These are phyloP conservation scores for Urocolius indicus DNA, from an alignment of 2,113 vertebrate genomes.

Conservation along the genomic window DNA sequence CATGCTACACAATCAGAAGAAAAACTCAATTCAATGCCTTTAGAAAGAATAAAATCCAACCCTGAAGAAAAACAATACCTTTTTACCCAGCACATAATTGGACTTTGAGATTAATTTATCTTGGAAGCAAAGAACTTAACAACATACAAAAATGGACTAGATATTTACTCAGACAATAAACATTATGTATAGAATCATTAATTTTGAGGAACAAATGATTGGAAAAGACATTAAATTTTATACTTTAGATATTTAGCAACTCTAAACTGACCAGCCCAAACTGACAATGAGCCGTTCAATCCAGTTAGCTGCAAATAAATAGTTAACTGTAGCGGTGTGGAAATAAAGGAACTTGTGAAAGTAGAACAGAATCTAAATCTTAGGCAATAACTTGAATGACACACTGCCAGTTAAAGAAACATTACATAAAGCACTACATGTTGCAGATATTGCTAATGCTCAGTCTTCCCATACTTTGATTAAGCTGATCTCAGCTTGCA, in stretches of 20 bases:
- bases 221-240: background rate
- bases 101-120: background rate
- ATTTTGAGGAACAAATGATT: background rate
- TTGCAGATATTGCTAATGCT: background rate
- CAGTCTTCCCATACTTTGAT: background rate
- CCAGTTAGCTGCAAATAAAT: background rate
- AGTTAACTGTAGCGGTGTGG: background rate
- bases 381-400: conserved; percentile 2
- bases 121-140: background rate
- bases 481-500: background rate
- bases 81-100: background rate
- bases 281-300: background rate
- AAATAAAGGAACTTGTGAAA: conserved; percentile 34
- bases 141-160: background rate
- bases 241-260: background rate
- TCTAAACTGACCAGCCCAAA: background rate
- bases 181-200: background rate
- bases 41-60: background rate
- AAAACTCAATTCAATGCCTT: background rate
- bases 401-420: background rate
- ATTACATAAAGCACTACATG: background rate
- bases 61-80: background rate
- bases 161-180: background rate
- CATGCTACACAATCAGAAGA: background rate
- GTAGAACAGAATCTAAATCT: background rate